Conservation (phyloP, 2,113 vertebrate genomes). For the Pseudorasbora parva region DNA sequence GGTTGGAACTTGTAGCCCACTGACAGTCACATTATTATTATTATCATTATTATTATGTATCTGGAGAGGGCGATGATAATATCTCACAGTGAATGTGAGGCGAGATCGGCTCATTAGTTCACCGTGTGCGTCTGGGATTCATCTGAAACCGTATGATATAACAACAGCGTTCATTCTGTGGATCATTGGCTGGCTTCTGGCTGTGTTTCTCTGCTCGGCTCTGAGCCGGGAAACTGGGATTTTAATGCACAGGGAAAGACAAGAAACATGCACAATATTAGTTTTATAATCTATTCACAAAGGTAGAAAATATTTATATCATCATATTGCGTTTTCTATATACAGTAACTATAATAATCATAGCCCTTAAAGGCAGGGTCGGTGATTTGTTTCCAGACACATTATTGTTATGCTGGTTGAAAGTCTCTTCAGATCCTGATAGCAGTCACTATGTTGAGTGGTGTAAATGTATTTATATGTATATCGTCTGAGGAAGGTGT, state of each 20-base stretch:
- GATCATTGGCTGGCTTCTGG: conserved; percentile 17
- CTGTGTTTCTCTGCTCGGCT: not conserved
- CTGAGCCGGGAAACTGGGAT: no score
- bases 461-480: no score
- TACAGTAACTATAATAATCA: not conserved
- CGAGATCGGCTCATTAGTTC: conserved; percentile 42
- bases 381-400: no score
- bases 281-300: not conserved
- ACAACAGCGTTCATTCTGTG: conserved; percentile 20
- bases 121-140: conserved; percentile 18
- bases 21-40: no score
- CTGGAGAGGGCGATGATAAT: conserved; percentile 21
- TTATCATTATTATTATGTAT: conserved; percentile 33
- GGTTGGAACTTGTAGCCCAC: no score
- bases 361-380: not conserved
- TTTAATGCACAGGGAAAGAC: not conserved
- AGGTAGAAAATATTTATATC: not conserved
- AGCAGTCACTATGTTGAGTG: no score
- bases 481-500: no score
- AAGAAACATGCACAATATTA: not conserved
- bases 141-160: not conserved
- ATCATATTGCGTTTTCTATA: not conserved
- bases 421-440: no score
- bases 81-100: conserved; percentile 3
- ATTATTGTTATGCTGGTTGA: no score